phyloP scores from a whole-genome alignment of 2,797 vertebrate species.

The Scarus forsteni region DNA sequence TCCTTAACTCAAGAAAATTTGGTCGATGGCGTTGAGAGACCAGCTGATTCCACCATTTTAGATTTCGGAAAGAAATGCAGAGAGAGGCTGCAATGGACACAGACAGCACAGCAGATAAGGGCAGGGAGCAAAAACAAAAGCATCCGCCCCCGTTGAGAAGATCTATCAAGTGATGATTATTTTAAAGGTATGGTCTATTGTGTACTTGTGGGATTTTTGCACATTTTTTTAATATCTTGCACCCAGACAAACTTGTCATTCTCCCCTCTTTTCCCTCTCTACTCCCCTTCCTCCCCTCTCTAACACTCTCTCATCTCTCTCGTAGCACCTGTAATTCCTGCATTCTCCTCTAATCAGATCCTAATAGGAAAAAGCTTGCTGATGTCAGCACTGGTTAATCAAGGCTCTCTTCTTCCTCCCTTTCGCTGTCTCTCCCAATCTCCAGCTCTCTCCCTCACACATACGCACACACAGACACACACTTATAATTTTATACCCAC shows the following conservation, averaged over 20 bases:
- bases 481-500: conserved; percentile 34
- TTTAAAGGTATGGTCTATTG: no score
- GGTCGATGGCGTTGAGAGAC: no score
- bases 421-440: conserved; percentile 6
- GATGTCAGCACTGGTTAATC: conserved; percentile 71
- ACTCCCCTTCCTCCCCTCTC: conserved; percentile 3
- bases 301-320: conserved; percentile 29
- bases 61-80: no score
- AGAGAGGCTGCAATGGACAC: no score
- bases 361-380: conserved; percentile 68
- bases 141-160: no score
- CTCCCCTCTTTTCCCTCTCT: neutral
- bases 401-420: conserved; percentile 35
- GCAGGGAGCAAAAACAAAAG: no score
- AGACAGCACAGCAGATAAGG: no score
- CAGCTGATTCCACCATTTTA: no score
- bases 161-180: no score
- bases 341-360: conserved; percentile 57
- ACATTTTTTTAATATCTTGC: no score
- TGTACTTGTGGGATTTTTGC: no score
- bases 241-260: conserved; percentile 10
- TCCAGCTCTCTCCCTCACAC: neutral
- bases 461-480: neutral
- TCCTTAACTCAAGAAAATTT: no score
- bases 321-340: conserved; percentile 56